Percentiles rank a stretch among this genome's conserved stretches.
Conservation (phyloP, 1,140 invertebrate species). For the Drosophila malerkotliana region DNA sequence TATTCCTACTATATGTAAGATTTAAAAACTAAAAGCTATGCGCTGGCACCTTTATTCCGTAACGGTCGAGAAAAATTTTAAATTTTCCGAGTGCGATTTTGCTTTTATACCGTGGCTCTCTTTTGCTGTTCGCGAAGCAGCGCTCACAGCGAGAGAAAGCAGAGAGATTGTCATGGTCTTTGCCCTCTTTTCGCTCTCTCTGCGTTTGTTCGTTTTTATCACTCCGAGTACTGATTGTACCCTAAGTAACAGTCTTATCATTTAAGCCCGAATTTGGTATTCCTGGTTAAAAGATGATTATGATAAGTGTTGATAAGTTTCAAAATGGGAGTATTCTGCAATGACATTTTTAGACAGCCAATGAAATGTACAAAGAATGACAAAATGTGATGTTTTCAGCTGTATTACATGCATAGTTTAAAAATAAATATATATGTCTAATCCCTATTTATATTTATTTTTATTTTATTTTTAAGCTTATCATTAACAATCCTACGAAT, state of each 20-base stretch:
- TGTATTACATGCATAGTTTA: no score
- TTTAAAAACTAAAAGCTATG: slow-evolving; percentile 5
- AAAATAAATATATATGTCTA: no score
- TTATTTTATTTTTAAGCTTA: no score
- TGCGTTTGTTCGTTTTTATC: neutral
- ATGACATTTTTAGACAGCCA: no score
- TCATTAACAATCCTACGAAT: no score
- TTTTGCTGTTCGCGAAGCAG: neutral
- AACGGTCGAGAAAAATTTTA: slow-evolving; percentile 56
- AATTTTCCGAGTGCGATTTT: neutral
- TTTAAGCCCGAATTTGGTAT: no score
- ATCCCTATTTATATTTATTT: no score
- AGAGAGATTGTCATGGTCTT: neutral
- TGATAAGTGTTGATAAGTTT: no score
- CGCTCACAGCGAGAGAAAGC: neutral
- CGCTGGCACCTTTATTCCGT: slow-evolving; percentile 72
- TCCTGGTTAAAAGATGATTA: no score
- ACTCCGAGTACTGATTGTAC: neutral
- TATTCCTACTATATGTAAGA: slow-evolving; percentile 32
- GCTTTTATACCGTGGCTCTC: slow-evolving; percentile 4
- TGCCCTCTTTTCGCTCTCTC: slow-evolving; percentile 8
- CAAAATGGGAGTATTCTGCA: no score
- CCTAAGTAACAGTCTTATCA: neutral
- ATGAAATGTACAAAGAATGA: no score
- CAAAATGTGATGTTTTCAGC: no score